Conservation (phyloP, 1,140 invertebrate species). For the Drosophila orosa region DNA sequence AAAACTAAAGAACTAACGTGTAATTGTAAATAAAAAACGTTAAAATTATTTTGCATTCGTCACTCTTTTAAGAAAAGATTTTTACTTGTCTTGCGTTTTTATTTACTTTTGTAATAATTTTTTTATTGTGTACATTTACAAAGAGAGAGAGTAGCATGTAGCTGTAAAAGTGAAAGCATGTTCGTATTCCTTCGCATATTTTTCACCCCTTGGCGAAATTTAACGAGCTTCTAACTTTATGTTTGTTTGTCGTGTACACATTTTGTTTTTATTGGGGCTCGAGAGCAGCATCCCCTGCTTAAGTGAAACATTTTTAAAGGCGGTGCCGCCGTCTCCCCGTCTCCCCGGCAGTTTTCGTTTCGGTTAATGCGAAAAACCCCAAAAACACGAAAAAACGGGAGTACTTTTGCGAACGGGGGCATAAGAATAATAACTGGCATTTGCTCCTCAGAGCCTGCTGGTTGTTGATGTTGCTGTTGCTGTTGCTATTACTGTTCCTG, state of each 20-base stretch:
- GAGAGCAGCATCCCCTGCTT: constrained; percentile 50
- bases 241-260: constrained; percentile 81
- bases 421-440: constrained; percentile 39
- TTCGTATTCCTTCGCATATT: constrained; percentile 57
- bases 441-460: constrained; percentile 25
- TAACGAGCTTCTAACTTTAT: constrained; percentile 81
- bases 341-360: constrained; percentile 62
- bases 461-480: too few relatives aligned
- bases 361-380: constrained; percentile 57
- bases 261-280: constrained; percentile 77
- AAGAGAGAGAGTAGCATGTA: constrained; percentile 8
- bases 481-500: constrained; percentile 13
- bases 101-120: background rate
- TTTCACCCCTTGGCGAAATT: constrained; percentile 75
- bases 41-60: background rate
- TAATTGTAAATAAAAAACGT: background rate
- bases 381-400: constrained; percentile 35
- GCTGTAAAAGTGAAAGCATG: constrained; percentile 67
- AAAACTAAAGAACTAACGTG: background rate
- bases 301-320: constrained; percentile 81
- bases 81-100: background rate
- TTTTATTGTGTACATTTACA: constrained; percentile 4
- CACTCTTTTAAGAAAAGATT: background rate
- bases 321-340: constrained; percentile 2
- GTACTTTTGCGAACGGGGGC: constrained; percentile 16